A percentile compares a stretch with the other conserved stretches of the same genome.
Conservation (phyloP, 2,113 vertebrate genomes). For the Hipposideros armiger region DNA sequence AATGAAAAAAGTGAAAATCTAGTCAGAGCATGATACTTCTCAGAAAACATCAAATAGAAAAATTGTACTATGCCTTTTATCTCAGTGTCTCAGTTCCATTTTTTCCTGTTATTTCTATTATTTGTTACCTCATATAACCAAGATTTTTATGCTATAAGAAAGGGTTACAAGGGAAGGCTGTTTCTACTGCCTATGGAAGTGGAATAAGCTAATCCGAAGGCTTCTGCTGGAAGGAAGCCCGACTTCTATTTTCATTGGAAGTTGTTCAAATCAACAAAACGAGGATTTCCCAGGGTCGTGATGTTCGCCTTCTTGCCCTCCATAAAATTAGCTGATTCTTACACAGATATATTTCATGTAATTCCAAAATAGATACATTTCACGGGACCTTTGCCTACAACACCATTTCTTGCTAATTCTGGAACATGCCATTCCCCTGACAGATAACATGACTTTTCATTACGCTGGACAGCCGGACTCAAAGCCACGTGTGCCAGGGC, state of each 20-base stretch:
- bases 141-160: constrained; percentile 33
- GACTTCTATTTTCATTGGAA: constrained; percentile 39
- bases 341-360: not conserved
- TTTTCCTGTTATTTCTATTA: not conserved
- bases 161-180: not conserved
- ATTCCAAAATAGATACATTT: not conserved
- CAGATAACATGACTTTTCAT: not conserved
- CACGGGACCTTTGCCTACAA: not conserved
- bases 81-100: not conserved
- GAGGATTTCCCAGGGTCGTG: not conserved
- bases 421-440: not conserved
- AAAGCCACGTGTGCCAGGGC: not conserved
- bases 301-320: constrained; percentile 1
- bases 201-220: not conserved
- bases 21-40: not conserved
- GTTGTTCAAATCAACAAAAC: constrained; percentile 29
- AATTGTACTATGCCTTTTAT: constrained; percentile 28
- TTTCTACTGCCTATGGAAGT: constrained; percentile 42
- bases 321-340: not conserved
- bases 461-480: not conserved
- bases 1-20: constrained; percentile 40
- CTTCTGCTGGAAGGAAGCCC: constrained; percentile 41
- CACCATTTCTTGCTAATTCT: not conserved
- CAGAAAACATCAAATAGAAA: constrained; percentile 53
- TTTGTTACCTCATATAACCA: not conserved